Conservation (phyloP, 2,888 invertebrate species). For the Tuberolachnus salignus region DNA sequence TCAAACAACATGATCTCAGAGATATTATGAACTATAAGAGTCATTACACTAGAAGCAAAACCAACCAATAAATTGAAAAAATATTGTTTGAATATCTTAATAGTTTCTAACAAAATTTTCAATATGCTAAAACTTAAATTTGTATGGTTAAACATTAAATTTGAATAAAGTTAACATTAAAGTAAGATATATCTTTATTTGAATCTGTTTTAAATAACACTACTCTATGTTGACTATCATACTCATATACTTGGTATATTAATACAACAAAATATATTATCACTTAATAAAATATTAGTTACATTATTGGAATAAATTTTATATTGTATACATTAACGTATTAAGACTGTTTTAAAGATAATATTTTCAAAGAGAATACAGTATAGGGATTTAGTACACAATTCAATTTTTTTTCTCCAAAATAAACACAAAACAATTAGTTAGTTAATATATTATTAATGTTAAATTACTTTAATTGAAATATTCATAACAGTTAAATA, state of each 20-base stretch:
- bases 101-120: not conserved
- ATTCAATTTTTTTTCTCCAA: too few relatives aligned
- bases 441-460: too few relatives aligned
- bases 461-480: too few relatives aligned
- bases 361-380: not conserved
- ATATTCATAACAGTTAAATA: too few relatives aligned
- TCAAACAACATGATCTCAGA: conserved; percentile 51
- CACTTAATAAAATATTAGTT: not conserved
- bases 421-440: too few relatives aligned
- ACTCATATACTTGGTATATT: too few relatives aligned
- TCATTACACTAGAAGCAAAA: conserved; percentile 39
- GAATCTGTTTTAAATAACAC: not conserved
- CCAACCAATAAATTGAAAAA: not conserved
- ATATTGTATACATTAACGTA: not conserved
- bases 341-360: not conserved
- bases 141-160: conserved; percentile 3
- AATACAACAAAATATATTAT: not conserved
- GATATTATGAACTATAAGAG: conserved; percentile 48
- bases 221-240: not conserved
- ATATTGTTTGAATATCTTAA: not conserved
- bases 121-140: not conserved
- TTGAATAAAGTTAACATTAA: not conserved
- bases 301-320: too few relatives aligned
- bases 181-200: not conserved
- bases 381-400: not conserved